Percentiles rank a stretch among this genome's conserved stretches.
These are phyloP conservation scores for Carcina quercana DNA, from an alignment of 2,888 invertebrate genomes.

Conservation along the genomic window DNA sequence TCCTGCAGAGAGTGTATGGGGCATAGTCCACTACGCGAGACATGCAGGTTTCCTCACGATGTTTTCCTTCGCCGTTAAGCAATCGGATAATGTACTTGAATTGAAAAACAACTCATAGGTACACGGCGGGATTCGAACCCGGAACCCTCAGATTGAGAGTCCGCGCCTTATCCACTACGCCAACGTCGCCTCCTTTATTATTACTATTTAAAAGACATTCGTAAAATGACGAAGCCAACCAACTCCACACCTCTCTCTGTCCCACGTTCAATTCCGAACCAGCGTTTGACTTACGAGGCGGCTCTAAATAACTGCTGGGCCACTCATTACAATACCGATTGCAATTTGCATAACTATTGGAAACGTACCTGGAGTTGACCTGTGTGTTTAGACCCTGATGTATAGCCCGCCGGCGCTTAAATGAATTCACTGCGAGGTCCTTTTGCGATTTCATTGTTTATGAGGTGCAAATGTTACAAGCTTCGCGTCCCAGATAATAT, in stretches of 20 bases:
- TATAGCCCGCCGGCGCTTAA: slow-evolving; percentile 54
- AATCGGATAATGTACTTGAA: neutral
- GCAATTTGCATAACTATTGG: slow-evolving; percentile 75
- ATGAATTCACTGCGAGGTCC: slow-evolving; percentile 38
- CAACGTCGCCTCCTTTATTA: neutral
- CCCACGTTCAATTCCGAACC: slow-evolving; percentile 47
- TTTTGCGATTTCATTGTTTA: slow-evolving; percentile 15
- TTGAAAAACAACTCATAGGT: neutral
- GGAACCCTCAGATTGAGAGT: neutral
- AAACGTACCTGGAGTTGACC: slow-evolving; percentile 51
- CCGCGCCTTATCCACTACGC: neutral
- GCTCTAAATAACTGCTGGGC: slow-evolving; percentile 69
- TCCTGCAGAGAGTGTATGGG: too few relatives aligned
- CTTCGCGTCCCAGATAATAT: too few relatives aligned
- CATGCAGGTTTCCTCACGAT: too few relatives aligned
- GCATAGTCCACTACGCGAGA: too few relatives aligned
- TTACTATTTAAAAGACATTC: neutral
- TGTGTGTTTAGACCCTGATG: slow-evolving; percentile 69
- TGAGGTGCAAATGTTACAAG: slow-evolving; percentile 18
- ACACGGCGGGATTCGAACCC: neutral
- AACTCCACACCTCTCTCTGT: slow-evolving; percentile 28
- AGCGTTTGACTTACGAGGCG: slow-evolving; percentile 67
- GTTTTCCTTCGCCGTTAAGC: too few relatives aligned
- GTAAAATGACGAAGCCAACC: slow-evolving; percentile 5
- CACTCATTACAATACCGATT: slow-evolving; percentile 66